Percentiles rank a stretch among this genome's conserved stretches.
Conservation (phyloP, 2,113 vertebrate genomes). For the Alces alces region DNA sequence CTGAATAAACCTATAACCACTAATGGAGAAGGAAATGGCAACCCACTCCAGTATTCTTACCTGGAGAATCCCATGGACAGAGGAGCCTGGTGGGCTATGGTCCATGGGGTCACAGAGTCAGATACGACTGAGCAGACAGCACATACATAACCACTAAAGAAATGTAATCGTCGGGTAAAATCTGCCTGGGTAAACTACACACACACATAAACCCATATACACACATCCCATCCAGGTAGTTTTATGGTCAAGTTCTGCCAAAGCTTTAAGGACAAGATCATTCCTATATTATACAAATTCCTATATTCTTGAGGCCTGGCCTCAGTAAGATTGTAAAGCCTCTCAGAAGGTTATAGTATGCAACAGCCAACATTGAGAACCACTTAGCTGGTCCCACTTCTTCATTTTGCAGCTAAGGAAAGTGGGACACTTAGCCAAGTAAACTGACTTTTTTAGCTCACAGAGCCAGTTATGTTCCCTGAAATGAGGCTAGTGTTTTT, state of each 20-base stretch:
- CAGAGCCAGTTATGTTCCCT: neutral
- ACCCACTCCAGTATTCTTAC: neutral
- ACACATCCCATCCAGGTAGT: neutral
- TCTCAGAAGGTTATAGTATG: neutral
- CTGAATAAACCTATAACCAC: neutral
- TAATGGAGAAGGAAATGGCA: neutral
- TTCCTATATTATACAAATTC: neutral
- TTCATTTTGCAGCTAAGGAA: neutral
- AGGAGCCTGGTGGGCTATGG: neutral
- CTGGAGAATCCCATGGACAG: neutral
- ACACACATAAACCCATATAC: neutral
- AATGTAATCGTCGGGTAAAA: neutral
- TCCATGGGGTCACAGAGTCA: neutral
- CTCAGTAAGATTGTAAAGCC: neutral
- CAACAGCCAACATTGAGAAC: neutral
- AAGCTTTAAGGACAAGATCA: neutral
- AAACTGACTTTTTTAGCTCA: neutral
- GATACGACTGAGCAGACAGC: neutral
- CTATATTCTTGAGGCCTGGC: neutral
- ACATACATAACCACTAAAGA: neutral
- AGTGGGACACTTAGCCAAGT: neutral
- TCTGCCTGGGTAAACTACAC: neutral
- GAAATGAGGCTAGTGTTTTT: neutral
- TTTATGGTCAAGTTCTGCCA: neutral
- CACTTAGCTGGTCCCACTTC: neutral